A percentile compares a stretch with the other conserved stretches of the same genome.
These are phyloP conservation scores for Hypocryptadius cinnamomeus DNA, from an alignment of 2,113 vertebrate genomes.

Conservation along the genomic window DNA sequence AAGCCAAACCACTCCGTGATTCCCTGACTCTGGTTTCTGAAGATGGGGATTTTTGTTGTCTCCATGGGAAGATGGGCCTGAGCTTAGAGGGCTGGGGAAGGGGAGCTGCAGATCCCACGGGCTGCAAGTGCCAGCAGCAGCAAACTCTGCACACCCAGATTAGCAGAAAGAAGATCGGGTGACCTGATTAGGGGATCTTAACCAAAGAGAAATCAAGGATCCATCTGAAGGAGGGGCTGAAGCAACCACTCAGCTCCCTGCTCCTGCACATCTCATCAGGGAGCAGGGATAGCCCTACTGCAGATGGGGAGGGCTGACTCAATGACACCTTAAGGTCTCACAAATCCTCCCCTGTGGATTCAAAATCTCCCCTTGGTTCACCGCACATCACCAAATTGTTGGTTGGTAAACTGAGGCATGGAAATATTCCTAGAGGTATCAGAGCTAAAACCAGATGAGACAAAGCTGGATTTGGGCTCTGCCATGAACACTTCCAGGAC, in stretches of 20 bases:
- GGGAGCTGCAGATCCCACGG: neutral
- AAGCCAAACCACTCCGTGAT: neutral
- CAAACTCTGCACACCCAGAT: neutral
- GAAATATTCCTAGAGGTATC: neutral
- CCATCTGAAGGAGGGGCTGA: neutral
- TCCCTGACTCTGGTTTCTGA: neutral
- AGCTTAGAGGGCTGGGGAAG: neutral
- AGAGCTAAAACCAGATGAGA: neutral
- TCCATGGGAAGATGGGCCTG: rapidly evolving
- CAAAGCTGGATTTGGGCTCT: neutral
- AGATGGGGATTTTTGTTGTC: neutral
- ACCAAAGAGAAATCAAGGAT: neutral
- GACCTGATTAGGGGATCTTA: neutral
- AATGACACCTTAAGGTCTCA: neutral
- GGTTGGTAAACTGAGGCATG: neutral
- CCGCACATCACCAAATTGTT: rapidly evolving
- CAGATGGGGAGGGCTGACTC: rapidly evolving
- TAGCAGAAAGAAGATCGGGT: neutral
- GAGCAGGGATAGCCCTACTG: neutral
- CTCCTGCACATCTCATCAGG: neutral
- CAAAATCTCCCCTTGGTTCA: neutral
- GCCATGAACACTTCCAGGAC: neutral
- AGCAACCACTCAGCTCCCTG: neutral
- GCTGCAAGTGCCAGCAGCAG: neutral
- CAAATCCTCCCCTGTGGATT: neutral